Evolutionary conservation across 2,888 invertebrate species (phyloP).

Genomic region (Dynastes hyllus): DNA sequence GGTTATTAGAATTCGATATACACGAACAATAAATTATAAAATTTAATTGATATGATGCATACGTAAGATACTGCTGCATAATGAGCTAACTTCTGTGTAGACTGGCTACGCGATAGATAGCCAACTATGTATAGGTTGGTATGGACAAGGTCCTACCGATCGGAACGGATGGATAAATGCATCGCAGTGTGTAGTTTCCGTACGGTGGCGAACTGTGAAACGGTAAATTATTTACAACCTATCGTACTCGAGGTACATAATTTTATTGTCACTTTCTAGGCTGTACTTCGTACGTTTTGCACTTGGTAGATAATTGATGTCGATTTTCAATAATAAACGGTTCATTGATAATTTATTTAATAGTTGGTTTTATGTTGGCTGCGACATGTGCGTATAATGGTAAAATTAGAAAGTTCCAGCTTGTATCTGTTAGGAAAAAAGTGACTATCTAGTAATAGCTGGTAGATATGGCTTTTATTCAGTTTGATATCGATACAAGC

Average conservation of each 20-base stretch:
- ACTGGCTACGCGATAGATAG: constrained; percentile 17
- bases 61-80: constrained; percentile 52
- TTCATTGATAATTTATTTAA: constrained; percentile 26
- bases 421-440: no score
- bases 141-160: constrained; percentile 32
- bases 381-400: neutral
- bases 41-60: constrained; percentile 56
- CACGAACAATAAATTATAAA: constrained; percentile 54
- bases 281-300: constrained; percentile 29
- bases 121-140: neutral
- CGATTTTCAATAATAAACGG: constrained; percentile 21
- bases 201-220: constrained; percentile 43
- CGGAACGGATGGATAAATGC: constrained; percentile 30
- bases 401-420: constrained; percentile 4
- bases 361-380: neutral
- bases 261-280: constrained; percentile 40
- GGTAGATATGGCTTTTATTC: no score
- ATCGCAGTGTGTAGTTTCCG: neutral
- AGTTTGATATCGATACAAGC: no score
- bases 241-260: neutral
- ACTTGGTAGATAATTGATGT: constrained; percentile 26
- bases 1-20: constrained; percentile 53
- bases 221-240: constrained; percentile 31
- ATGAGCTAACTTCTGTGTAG: constrained; percentile 51
- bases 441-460: no score